These are phyloP conservation scores for Motacilla tschutschensis DNA, from an alignment of 2,113 vertebrate species.

Conservation along the genomic window DNA sequence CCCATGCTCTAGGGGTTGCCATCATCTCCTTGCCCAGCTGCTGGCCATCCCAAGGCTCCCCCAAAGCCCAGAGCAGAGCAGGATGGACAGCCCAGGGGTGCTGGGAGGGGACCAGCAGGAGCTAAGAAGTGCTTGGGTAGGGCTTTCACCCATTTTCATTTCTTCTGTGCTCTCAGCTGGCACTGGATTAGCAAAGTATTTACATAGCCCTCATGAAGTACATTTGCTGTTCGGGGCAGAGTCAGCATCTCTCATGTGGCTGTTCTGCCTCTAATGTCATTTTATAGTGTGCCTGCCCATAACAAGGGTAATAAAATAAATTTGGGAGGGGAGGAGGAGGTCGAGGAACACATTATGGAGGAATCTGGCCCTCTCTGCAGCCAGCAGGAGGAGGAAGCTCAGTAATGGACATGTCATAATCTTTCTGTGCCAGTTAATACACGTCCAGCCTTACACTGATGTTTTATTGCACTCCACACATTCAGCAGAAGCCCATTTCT, in stretches of 20 bases:
- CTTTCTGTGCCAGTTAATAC: constrained; percentile 37
- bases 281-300: background rate
- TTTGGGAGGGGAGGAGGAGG: background rate
- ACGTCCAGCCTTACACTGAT: constrained; percentile 39
- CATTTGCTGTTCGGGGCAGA: constrained; percentile 29
- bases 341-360: background rate
- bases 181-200: background rate
- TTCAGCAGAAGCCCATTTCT: constrained; percentile 40
- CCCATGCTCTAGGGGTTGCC: background rate
- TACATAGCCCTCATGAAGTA: constrained; percentile 9
- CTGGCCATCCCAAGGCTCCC: background rate
- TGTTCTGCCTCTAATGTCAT: constrained; percentile 3
- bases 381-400: constrained; percentile 1
- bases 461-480: constrained; percentile 58
- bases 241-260: constrained; percentile 26
- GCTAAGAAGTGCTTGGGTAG: background rate
- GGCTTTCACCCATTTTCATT: background rate
- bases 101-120: background rate
- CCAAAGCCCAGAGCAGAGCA: background rate
- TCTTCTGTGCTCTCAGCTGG: background rate
- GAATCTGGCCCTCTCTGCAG: background rate
- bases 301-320: constrained; percentile 46
- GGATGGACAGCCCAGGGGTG: background rate
- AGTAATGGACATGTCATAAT: constrained; percentile 33
- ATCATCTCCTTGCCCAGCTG: background rate